phyloP scores from a whole-genome alignment of 2,797 vertebrate species.

The Chelidonichthys spinosus region DNA sequence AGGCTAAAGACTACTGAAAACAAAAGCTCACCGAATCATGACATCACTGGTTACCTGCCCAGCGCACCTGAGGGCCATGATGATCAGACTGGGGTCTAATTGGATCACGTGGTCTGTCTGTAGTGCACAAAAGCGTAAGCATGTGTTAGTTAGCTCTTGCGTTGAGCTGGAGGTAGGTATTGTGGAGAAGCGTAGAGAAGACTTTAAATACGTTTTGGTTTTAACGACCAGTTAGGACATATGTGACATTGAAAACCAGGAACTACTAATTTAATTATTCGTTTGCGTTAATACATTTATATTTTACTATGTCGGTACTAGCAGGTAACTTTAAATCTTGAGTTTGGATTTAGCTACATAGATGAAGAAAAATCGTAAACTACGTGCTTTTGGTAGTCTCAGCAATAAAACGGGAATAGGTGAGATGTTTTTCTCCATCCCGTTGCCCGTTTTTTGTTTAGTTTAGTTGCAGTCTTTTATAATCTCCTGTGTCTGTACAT shows the following conservation, averaged over 20 bases:
- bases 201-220: not conserved
- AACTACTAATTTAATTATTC: not conserved
- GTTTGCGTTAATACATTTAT: no score
- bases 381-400: not conserved
- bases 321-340: no score
- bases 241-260: not conserved
- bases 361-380: not conserved
- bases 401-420: no score
- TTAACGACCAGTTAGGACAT: not conserved
- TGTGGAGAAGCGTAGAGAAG: not conserved
- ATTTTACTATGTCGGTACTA: no score
- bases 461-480: not conserved
- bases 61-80: conserved; percentile 42
- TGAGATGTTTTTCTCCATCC: not conserved
- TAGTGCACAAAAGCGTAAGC: conserved; percentile 39
- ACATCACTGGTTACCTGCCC: not conserved
- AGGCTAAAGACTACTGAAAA: not conserved
- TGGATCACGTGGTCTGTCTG: conserved; percentile 16
- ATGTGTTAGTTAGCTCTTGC: not conserved
- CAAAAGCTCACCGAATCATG: not conserved
- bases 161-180: conserved; percentile 48
- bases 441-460: not conserved
- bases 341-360: not conserved
- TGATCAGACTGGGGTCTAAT: not conserved
- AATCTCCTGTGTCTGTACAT: not conserved